Conservation (phyloP, 2,888 invertebrate genomes). For the Eilema sororculum region DNA sequence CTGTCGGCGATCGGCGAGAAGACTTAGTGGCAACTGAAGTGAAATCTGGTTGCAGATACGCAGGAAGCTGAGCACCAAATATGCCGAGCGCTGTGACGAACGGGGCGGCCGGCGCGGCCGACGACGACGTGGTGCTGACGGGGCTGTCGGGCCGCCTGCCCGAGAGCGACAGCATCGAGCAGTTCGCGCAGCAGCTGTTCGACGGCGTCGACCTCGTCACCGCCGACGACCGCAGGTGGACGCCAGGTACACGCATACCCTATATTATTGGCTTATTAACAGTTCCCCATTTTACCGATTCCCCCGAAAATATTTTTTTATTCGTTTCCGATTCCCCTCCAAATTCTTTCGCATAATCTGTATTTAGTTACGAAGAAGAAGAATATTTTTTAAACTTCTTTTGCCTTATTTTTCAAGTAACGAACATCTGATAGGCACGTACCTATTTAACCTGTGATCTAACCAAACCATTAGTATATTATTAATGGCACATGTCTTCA, state of each 20-base stretch:
- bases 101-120: slow-evolving; percentile 68
- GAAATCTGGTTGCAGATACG: slow-evolving; percentile 63
- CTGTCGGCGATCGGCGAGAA: neutral
- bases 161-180: slow-evolving; percentile 95
- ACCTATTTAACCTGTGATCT: neutral
- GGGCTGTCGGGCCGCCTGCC: slow-evolving; percentile 96
- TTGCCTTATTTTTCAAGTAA: neutral
- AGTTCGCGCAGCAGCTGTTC: slow-evolving; percentile 96
- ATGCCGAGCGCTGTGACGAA: slow-evolving; percentile 78
- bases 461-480: neutral
- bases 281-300: too few species aligned
- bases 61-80: slow-evolving; percentile 34
- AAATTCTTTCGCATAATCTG: too few species aligned
- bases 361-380: too few species aligned
- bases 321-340: too few species aligned
- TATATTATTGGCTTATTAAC: too few species aligned
- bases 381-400: too few species aligned
- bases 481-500: too few species aligned
- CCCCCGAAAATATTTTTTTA: too few species aligned
- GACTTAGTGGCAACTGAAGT: slow-evolving; percentile 7
- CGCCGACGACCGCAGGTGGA: slow-evolving; percentile 96
- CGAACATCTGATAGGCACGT: neutral
- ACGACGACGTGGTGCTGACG: slow-evolving; percentile 92
- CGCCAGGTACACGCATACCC: slow-evolving; percentile 82
- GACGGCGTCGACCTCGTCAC: slow-evolving; percentile 97